Evolutionary conservation across 2,888 invertebrate species (phyloP).

Genomic region (Ophioninae sp.): DNA sequence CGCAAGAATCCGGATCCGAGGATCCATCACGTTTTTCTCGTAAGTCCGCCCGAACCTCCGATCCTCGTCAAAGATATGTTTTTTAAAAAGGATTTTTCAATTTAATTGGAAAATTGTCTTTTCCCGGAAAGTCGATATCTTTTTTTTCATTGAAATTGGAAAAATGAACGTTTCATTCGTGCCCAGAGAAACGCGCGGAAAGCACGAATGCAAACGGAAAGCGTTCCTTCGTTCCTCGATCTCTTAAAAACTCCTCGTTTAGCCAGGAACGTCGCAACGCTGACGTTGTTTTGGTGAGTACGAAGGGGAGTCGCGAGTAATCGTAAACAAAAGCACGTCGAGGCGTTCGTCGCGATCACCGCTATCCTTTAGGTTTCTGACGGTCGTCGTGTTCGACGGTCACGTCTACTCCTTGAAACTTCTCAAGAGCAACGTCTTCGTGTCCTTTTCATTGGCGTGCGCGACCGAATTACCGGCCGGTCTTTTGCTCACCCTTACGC

Average conservation of each 20-base stretch:
- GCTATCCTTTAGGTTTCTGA: conserved; percentile 84
- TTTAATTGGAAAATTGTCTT: not conserved
- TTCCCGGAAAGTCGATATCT: too few relatives aligned
- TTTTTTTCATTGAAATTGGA: not conserved
- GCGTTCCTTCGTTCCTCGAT: conserved; percentile 80
- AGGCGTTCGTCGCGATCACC: not conserved
- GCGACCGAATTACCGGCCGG: conserved; percentile 93
- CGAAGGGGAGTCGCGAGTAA: not conserved
- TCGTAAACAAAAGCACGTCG: conserved; percentile 8
- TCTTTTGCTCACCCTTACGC: conserved; percentile 87
- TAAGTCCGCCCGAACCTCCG: conserved; percentile 68
- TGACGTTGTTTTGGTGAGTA: conserved; percentile 81
- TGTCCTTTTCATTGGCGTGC: conserved; percentile 92
- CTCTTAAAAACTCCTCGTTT: conserved; percentile 81
- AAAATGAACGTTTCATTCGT: not conserved
- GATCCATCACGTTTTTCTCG: conserved; percentile 80
- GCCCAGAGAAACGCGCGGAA: conserved; percentile 76
- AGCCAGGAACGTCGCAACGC: conserved; percentile 80
- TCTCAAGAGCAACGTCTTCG: conserved; percentile 89
- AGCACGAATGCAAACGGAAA: conserved; percentile 72
- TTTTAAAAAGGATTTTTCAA: not conserved
- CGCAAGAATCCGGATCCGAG: conserved; percentile 79
- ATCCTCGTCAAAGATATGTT: not conserved
- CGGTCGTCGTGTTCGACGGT: conserved; percentile 92
- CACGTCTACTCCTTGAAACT: conserved; percentile 94